Evolutionary conservation across 2,797 vertebrate species (phyloP).

Genomic region (Spondyliosoma cantharus): DNA sequence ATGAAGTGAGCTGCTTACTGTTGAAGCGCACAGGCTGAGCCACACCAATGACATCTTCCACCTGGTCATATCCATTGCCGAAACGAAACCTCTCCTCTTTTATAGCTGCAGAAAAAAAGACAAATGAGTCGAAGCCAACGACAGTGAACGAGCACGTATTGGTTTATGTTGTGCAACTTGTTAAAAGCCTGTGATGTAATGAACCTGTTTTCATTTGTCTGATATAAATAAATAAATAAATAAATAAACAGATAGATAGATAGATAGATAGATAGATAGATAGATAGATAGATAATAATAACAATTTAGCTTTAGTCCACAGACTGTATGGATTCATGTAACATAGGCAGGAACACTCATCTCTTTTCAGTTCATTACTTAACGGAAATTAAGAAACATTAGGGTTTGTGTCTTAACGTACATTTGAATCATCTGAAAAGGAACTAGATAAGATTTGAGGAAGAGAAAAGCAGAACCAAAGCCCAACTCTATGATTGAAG

Average conservation of each 20-base stretch:
- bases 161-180: constrained; percentile 17
- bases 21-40: constrained; percentile 96
- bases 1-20: constrained; percentile 85
- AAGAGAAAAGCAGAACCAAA: constrained; percentile 37
- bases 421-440: background rate
- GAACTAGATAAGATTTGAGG: constrained; percentile 20
- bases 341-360: background rate
- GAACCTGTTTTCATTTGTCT: constrained; percentile 3
- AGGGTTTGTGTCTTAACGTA: background rate
- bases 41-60: constrained; percentile 89
- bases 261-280: no score
- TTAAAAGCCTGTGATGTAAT: constrained; percentile 9
- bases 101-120: constrained; percentile 70
- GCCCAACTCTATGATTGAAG: background rate
- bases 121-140: background rate
- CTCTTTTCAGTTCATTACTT: background rate
- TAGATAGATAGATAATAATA: no score
- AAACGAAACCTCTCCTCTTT: constrained; percentile 85
- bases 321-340: background rate
- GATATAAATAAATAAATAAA: no score
- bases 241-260: no score
- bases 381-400: background rate
- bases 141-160: background rate
- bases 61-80: constrained; percentile 82
- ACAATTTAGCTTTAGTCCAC: no score